Evolutionary conservation across 2,113 vertebrate species (phyloP).

Genomic region (Tinamus guttatus): DNA sequence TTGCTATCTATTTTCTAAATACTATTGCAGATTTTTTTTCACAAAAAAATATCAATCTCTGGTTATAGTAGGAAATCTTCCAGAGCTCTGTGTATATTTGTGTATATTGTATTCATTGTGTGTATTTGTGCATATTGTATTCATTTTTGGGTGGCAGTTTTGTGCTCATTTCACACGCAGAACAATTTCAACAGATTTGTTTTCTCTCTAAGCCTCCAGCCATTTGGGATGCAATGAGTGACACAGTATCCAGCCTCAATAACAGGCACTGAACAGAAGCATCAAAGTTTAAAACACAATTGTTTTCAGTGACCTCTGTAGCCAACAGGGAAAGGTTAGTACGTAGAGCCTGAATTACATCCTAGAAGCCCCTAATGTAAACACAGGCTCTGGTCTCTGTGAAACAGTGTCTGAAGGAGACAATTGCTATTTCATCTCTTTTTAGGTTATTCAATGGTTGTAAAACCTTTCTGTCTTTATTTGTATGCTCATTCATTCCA

Average conservation of each 20-base stretch:
- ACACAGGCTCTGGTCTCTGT: not conserved
- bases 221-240: not conserved
- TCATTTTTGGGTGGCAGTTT: not conserved
- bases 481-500: not conserved
- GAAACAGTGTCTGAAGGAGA: not conserved
- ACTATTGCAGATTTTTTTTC: not conserved
- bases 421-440: not conserved
- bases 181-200: not conserved
- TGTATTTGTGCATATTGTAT: no score
- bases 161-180: not conserved
- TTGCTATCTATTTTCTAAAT: not conserved
- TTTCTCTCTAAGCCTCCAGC: not conserved
- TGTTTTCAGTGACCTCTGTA: not conserved
- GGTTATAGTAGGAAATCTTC: not conserved
- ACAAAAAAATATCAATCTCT: not conserved
- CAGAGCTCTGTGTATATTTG: no score
- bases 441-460: not conserved
- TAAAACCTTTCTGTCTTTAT: accelerated
- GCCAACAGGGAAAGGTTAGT: not conserved
- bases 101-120: no score
- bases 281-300: not conserved
- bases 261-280: no score
- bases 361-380: not conserved
- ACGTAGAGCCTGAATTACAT: not conserved
- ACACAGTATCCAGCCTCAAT: not conserved